phyloP scores from a whole-genome alignment of 1,140 invertebrate species.

The Lerema accius region DNA sequence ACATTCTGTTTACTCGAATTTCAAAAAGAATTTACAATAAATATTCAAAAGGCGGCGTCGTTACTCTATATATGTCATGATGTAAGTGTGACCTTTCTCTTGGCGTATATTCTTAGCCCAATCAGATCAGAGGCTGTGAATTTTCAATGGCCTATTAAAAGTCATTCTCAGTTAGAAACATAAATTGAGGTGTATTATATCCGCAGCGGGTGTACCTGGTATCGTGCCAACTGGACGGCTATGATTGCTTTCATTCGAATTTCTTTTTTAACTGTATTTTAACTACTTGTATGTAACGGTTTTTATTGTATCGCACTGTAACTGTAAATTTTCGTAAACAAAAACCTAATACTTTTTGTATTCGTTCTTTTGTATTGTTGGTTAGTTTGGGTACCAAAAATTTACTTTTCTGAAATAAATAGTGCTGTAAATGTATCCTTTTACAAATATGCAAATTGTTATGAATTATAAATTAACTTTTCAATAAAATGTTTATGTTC shows the following conservation, averaged over 20 bases:
- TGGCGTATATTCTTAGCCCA: background rate
- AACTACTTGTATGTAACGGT: conserved; percentile 15
- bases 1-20: conserved; percentile 4
- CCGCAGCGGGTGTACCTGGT: conserved; percentile 65
- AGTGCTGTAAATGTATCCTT: too few species aligned
- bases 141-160: conserved; percentile 58
- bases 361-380: background rate
- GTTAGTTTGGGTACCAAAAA: background rate
- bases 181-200: conserved; percentile 62
- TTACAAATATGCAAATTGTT: too few species aligned
- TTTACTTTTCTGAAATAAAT: background rate
- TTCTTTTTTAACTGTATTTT: conserved; percentile 37
- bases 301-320: conserved; percentile 14
- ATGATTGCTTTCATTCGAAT: conserved; percentile 67
- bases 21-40: conserved; percentile 1
- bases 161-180: conserved; percentile 66
- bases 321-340: background rate
- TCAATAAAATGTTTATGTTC: too few species aligned
- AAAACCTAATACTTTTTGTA: background rate
- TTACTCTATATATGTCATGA: background rate
- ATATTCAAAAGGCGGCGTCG: background rate
- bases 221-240: conserved; percentile 62
- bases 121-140: conserved; percentile 15
- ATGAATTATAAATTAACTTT: too few species aligned
- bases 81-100: background rate